Conservation (phyloP, 2,113 vertebrate genomes). For the Myiozetetes cayanensis region DNA sequence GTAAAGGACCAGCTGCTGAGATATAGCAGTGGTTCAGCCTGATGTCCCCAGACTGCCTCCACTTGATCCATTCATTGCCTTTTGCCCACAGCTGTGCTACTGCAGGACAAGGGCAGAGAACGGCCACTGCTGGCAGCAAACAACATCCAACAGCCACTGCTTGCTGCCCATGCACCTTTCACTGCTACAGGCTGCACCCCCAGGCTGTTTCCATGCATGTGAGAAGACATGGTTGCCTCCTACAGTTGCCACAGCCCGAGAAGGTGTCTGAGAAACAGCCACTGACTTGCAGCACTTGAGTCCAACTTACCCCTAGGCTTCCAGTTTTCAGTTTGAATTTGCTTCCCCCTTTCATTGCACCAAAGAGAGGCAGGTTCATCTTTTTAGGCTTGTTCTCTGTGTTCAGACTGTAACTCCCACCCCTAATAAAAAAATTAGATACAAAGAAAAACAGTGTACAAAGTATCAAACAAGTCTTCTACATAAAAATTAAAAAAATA, state of each 20-base stretch:
- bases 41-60: not conserved
- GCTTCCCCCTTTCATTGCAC: constrained; percentile 97
- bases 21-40: not conserved
- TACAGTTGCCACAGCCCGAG: not conserved
- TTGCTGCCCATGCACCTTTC: not conserved
- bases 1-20: not conserved
- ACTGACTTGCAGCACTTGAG: not conserved
- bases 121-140: not conserved
- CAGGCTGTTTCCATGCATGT: not conserved
- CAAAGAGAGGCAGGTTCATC: constrained; percentile 85
- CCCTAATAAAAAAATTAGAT: constrained; percentile 48
- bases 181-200: not conserved
- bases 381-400: constrained; percentile 82
- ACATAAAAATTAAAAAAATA: not conserved
- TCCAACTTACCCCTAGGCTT: constrained; percentile 86
- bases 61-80: not conserved
- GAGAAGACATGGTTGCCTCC: not conserved
- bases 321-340: constrained; percentile 97
- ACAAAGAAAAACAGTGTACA: not conserved
- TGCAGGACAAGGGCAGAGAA: not conserved
- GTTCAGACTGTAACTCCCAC: constrained; percentile 59
- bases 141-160: not conserved
- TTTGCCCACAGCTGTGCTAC: not conserved
- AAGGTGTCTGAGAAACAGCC: not conserved
- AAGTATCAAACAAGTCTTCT: not conserved